Evolutionary conservation across 2,113 vertebrate genomes (phyloP), one percentile per base, ranked within the genome.

Genomic region (Sapajus apella): DNA sequence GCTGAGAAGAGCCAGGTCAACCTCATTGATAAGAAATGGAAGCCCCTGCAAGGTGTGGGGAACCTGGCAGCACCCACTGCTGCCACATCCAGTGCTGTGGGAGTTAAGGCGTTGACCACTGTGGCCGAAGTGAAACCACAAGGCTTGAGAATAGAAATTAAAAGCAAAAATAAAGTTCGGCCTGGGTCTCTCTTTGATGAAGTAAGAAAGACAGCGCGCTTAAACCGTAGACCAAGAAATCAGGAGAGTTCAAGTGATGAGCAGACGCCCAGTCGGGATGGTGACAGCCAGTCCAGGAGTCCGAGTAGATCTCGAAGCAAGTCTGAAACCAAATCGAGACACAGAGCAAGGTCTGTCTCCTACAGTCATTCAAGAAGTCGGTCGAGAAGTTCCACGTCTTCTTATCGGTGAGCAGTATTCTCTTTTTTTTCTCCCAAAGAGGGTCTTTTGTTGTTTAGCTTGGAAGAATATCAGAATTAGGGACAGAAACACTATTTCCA

Each of bases 101-200:
- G 98, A 30, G 68, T 97, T 0, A 99, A 98, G 95, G 97, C 96
- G 0, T 2, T 83, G 18, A 90, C 98, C 27, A 14, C 95, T 30
- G 98, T 98, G 8, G 97, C 98, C 5, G 98, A 98, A 21, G 37
- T 97, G 37, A 99, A 98, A 80, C 87, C 98, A 5, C 99, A 99
- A 37, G 99, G 99, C 50, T 98, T 99, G 86, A 99, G 99, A 50
- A 99, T 99, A 97, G 99, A 99, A 98, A 99, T 99, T 47, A 99
- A 99, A 98, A 99, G 99, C 77, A 99, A 99, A 97, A 99, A 98
- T 97, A 99, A 99, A 89, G 99, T 99, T 4, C 99, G 99, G 14
- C 99, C 99, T 0, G 99, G 99, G 2, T 99, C 99, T 23, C 99
- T 99, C 68, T 99, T 99, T 12, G 99, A 99, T 6, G 99, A 99